Percentiles rank a stretch among this genome's conserved stretches.
Conservation (phyloP, 2,797 vertebrate genomes). For the Ctenopoma kingsleyae region DNA sequence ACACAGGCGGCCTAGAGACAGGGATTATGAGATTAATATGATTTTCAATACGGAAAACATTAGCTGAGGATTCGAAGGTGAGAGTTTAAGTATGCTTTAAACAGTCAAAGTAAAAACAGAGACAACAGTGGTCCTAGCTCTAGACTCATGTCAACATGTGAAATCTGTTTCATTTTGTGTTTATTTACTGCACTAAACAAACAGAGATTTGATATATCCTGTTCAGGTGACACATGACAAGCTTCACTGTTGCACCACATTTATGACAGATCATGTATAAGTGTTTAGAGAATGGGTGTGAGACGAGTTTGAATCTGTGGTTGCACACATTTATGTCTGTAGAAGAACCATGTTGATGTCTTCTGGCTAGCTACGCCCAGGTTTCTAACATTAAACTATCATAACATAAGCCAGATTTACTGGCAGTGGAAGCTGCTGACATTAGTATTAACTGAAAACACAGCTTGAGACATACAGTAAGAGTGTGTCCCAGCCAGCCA, state of each 20-base stretch:
- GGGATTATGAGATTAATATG: slow-evolving; percentile 32
- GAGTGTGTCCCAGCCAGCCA: slow-evolving; percentile 43
- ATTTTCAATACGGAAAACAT: slow-evolving; percentile 50
- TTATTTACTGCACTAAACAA: slow-evolving; percentile 11
- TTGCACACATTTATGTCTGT: slow-evolving; percentile 12
- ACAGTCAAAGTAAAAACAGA: slow-evolving; percentile 9
- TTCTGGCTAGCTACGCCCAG: slow-evolving; percentile 17
- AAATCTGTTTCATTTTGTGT: slow-evolving; percentile 1
- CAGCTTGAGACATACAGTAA: slow-evolving; percentile 52
- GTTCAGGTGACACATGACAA: neutral
- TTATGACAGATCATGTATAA: neutral
- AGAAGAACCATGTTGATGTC: slow-evolving; percentile 10
- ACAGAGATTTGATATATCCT: neutral
- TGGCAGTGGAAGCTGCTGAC: slow-evolving; percentile 62
- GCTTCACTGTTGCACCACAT: neutral
- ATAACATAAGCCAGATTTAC: slow-evolving; percentile 59
- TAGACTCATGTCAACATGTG: slow-evolving; percentile 18
- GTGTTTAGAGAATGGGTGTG: neutral
- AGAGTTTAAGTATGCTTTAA: slow-evolving; percentile 19
- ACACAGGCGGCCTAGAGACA: neutral
- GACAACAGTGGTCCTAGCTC: neutral
- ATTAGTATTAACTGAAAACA: slow-evolving; percentile 72
- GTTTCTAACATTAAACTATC: slow-evolving; percentile 27
- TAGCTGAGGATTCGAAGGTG: slow-evolving; percentile 42
- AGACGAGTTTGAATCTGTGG: slow-evolving; percentile 9